Base-by-base conservation (phyloP, 2,113 vertebrate species). In the Microcebus lehilahytsara region DNA sequence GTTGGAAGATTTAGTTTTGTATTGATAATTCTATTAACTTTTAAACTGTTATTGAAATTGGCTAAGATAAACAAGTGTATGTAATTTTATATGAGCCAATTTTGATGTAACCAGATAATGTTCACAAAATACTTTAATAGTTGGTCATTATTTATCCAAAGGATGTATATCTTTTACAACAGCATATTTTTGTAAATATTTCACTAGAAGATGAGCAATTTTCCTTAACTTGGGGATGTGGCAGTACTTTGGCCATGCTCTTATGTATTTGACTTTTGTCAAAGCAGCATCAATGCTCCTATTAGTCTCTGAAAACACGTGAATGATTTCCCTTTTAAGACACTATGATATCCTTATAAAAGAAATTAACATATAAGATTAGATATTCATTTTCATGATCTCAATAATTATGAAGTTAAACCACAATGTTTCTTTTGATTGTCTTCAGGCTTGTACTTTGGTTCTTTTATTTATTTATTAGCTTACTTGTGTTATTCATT, bases 311-410 rank as follows among this genome's bases (percentile, higher is more conserved):
- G 78, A 83, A 93, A 67, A 71, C 49, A 83, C 30, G 49, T 25
- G 17, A 30, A 75, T 75, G 40, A 91, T 46, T 91, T 91, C 7
- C 49, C 22, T 91, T 87, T 86, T 56, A 89, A 85, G 67, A 60
- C 40, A 22, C 27, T 64, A 3, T n/a, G 14, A 53, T 90, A 69
- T 56, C 37, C 27, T 74, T 72, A 37, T 14, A 92, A 87, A 79
- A 56, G 6, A 67, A 80, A 75, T 92, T 84, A 94, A 58, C 49
- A 67, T 72, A 30, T 72, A 34, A 51, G 7, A 74, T 93, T 95
- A 71, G 79, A 56, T 93, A 71, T 80, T 96, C 22, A 85, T 95
- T 89, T 92, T 96, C 9, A 60, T 60, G 16, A 86, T 71, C 60
- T 77, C 27, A 77, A 17, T 84, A 93, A 60, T 91, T 89, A 40